phyloP scores from a whole-genome alignment of 2,113 vertebrate genomes.

The Pluvianellus socialis region DNA sequence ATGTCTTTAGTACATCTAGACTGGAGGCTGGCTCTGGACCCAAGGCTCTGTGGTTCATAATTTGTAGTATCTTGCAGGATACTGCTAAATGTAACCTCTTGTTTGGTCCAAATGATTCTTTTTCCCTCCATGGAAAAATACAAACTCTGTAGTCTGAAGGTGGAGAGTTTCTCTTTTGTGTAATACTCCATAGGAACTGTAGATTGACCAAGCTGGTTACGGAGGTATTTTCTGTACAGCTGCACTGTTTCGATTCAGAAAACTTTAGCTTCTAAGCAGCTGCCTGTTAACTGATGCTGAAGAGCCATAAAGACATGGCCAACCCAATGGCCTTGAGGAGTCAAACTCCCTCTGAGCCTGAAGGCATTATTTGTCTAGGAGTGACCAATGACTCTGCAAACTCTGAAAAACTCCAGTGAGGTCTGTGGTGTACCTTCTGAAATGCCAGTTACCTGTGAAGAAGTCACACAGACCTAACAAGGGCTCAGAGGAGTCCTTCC shows the following conservation, averaged over 20 bases:
- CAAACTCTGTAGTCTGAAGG: background rate
- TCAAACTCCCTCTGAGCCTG: background rate
- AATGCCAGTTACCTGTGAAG: background rate
- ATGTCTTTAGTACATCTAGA: background rate
- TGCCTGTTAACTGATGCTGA: background rate
- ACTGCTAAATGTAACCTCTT: background rate
- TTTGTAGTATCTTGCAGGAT: background rate
- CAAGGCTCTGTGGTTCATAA: background rate
- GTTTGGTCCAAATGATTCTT: background rate
- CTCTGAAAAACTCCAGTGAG: fast-evolving
- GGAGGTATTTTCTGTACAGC: background rate
- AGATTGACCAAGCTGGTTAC: background rate
- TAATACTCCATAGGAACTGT: background rate
- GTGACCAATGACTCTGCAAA: background rate
- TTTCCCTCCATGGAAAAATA: background rate
- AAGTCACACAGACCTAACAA: background rate
- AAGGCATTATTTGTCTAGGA: background rate
- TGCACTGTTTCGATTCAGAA: background rate
- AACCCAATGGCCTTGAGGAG: background rate
- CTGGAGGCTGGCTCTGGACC: background rate
- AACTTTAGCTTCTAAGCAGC: background rate
- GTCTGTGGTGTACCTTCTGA: background rate
- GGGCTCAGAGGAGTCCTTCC: background rate
- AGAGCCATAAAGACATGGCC: background rate
- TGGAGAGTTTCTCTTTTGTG: background rate